These are phyloP conservation scores for Chloropsis hardwickii DNA, from an alignment of 2,113 vertebrate genomes.

Conservation along the genomic window DNA sequence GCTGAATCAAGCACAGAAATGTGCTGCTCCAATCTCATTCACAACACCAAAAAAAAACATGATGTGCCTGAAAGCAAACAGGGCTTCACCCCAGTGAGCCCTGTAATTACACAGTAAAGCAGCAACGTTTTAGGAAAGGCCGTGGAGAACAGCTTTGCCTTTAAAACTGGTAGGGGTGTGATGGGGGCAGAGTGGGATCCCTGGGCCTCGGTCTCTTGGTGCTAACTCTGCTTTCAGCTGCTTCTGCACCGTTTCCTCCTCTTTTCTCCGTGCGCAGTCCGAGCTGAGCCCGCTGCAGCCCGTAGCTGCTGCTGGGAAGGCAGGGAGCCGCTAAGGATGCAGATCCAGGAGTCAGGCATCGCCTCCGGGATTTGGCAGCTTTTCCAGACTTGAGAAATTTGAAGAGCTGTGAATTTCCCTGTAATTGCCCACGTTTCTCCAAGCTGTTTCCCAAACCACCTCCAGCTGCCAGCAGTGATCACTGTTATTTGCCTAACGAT, in stretches of 20 bases:
- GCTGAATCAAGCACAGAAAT: background rate
- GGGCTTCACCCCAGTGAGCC: background rate
- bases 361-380: background rate
- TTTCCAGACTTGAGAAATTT: background rate
- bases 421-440: rapidly evolving
- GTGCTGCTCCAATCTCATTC: background rate
- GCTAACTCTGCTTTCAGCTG: conserved; percentile 38
- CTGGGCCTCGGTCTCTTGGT: background rate
- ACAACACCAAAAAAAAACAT: background rate
- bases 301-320: background rate
- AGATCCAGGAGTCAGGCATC: background rate
- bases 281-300: background rate
- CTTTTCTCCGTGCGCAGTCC: background rate
- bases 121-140: background rate
- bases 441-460: background rate
- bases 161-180: background rate
- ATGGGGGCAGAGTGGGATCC: background rate
- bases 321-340: background rate
- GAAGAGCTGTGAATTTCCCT: background rate
- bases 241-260: conserved; percentile 33
- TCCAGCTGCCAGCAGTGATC: background rate
- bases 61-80: background rate
- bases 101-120: rapidly evolving
- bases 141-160: background rate
- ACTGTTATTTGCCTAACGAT: background rate